Conservation (phyloP, 2,888 invertebrate species). For the Apamea sordens region DNA sequence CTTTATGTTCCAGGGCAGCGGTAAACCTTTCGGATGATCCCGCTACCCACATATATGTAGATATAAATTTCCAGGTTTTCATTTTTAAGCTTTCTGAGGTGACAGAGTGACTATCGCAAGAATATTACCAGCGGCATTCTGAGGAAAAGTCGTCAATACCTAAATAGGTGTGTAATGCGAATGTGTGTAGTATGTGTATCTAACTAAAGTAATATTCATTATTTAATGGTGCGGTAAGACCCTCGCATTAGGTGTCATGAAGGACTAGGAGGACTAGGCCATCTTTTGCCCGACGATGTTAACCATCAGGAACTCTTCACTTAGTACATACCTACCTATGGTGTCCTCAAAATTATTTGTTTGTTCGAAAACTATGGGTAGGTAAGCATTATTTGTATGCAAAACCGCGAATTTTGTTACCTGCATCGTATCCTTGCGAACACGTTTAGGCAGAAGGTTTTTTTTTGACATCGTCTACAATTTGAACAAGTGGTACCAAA, state of each 20-base stretch:
- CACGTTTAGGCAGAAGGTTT: constrained; percentile 15
- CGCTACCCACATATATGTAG: too few species aligned
- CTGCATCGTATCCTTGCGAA: constrained; percentile 22
- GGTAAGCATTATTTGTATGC: neutral
- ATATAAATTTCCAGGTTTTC: neutral
- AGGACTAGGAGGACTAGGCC: too few species aligned
- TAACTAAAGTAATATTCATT: neutral
- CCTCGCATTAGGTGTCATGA: neutral
- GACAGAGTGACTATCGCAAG: neutral
- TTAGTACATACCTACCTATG: neutral
- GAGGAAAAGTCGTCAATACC: neutral
- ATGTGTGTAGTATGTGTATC: neutral
- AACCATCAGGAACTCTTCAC: neutral
- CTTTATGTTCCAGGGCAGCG: too few species aligned
- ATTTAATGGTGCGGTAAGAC: neutral
- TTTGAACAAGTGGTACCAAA: neutral
- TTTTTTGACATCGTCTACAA: neutral
- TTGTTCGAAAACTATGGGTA: neutral
- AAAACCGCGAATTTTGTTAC: constrained; percentile 11
- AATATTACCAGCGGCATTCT: neutral
- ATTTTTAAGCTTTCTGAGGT: neutral
- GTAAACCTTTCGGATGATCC: too few species aligned
- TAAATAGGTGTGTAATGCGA: neutral
- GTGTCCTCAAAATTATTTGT: neutral
- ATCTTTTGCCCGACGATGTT: neutral